Conservation (phyloP, 1,140 invertebrate species). For the Drosophila cardini region DNA sequence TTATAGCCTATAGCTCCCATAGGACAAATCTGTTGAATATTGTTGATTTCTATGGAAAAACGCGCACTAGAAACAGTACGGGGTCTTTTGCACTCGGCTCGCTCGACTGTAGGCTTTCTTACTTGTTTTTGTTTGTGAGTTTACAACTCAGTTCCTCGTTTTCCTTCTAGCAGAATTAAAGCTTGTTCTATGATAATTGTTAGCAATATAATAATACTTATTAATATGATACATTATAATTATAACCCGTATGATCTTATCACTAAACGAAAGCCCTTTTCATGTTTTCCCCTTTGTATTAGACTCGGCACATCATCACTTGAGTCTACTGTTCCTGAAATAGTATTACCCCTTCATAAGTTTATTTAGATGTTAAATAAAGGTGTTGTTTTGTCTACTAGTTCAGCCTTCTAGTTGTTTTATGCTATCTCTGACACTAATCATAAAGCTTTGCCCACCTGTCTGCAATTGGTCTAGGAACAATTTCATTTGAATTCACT, state of each 20-base stretch:
- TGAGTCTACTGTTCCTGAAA: not conserved
- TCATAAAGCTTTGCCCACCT: constrained; percentile 36
- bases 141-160: no score
- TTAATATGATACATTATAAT: constrained; percentile 16
- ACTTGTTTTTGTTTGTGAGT: no score
- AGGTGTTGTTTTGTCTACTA: not conserved
- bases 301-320: not conserved
- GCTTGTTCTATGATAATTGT: constrained; percentile 20
- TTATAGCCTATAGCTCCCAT: no score
- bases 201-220: constrained; percentile 9
- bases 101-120: no score
- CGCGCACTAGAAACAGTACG: no score
- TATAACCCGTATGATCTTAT: constrained; percentile 7
- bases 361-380: not conserved
- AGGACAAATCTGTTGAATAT: no score
- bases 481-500: not conserved
- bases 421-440: constrained; percentile 11
- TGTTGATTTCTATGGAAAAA: no score
- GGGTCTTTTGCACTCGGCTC: no score
- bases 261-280: constrained; percentile 26
- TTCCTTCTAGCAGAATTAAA: no score
- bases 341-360: not conserved
- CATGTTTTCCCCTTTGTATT: constrained; percentile 26
- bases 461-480: constrained; percentile 26
- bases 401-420: constrained; percentile 32